phyloP scores from a whole-genome alignment of 2,888 invertebrate genomes.

The Drosophila colorata region DNA sequence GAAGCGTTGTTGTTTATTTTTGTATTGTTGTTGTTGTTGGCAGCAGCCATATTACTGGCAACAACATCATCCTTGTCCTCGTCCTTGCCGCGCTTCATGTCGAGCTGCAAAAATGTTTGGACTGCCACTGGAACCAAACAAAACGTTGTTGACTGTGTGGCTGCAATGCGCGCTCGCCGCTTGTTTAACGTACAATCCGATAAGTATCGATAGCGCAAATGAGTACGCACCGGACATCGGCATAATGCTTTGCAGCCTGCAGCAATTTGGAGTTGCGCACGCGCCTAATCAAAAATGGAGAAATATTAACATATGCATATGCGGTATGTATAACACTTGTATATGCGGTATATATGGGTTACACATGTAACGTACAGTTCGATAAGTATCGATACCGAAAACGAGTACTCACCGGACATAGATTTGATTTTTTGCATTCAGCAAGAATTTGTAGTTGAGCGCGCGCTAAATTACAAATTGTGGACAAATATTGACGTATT shows the following conservation, averaged over 20 bases:
- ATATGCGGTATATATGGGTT: no score
- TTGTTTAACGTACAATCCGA: slow-evolving; percentile 52
- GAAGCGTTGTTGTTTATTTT: slow-evolving; percentile 23
- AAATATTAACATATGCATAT: background rate
- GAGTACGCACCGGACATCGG: slow-evolving; percentile 19
- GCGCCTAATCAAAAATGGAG: background rate
- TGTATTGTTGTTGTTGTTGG: slow-evolving; percentile 12
- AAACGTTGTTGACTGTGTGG: slow-evolving; percentile 7
- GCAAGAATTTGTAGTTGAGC: background rate
- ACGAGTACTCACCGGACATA: slow-evolving; percentile 15
- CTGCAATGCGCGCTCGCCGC: slow-evolving; percentile 50
- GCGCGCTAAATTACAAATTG: background rate
- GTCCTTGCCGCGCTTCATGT: slow-evolving; percentile 57
- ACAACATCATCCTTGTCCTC: slow-evolving; percentile 47
- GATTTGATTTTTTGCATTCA: slow-evolving; percentile 1
- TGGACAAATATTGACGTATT: background rate
- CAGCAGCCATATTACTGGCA: background rate
- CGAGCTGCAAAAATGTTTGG: background rate
- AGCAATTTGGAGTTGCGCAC: background rate
- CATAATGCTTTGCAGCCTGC: background rate
- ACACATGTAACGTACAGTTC: slow-evolving; percentile 31
- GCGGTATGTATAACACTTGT: no score
- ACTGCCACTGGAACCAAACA: slow-evolving; percentile 10
- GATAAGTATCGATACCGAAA: slow-evolving; percentile 42
- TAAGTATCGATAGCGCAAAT: slow-evolving; percentile 38